Conservation (phyloP, 1,140 invertebrate genomes). For the Lysiphlebus fabarum region DNA sequence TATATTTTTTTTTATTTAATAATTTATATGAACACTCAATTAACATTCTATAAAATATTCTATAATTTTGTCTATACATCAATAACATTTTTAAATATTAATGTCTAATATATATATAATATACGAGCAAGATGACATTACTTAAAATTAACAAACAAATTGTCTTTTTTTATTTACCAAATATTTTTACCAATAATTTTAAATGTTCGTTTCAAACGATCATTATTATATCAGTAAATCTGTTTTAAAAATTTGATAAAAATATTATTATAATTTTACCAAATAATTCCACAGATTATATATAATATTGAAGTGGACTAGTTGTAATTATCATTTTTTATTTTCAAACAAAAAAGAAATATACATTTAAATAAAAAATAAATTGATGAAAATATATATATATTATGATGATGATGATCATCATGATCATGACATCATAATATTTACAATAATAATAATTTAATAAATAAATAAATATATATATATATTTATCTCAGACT, state of each 20-base stretch:
- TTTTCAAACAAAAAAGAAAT: neutral
- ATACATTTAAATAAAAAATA: neutral
- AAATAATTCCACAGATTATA: too few relatives aligned
- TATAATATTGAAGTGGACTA: conserved; percentile 18
- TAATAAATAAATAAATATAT: neutral
- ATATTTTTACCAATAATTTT: too few relatives aligned
- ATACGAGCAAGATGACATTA: too few relatives aligned
- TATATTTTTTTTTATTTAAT: too few relatives aligned
- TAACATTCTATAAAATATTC: too few relatives aligned
- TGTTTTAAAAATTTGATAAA: neutral
- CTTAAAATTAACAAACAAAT: too few relatives aligned
- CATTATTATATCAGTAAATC: neutral
- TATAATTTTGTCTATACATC: too few relatives aligned
- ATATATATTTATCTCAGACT: conserved; percentile 32
- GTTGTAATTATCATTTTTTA: conserved; percentile 5
- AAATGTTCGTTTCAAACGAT: too few relatives aligned
- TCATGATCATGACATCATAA: neutral
- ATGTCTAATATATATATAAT: too few relatives aligned
- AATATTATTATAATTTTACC: neutral
- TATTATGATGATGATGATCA: neutral
- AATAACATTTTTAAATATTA: too few relatives aligned
- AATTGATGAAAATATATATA: neutral
- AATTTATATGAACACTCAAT: too few relatives aligned
- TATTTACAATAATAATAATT: neutral
- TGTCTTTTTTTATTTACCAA: too few relatives aligned